Base-by-base conservation (phyloP, 2,888 invertebrate species). In the Caradrina clavipalpis region DNA sequence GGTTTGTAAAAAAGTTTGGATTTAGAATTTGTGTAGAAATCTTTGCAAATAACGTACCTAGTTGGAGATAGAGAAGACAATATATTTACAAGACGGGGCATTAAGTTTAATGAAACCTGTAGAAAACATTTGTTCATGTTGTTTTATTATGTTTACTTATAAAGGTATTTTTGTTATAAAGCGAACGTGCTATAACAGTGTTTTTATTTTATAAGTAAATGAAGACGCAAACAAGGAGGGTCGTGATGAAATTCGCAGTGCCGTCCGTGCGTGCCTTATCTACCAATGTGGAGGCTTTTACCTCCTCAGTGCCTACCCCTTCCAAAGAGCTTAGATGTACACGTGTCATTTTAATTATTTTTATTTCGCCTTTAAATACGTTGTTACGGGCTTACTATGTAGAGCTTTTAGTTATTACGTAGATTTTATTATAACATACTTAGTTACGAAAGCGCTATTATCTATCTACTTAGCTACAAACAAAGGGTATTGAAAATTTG, bases 261-360 rank as follows among this genome's bases (percentile, higher is more conserved):
- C 87, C 86, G 88, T 88, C 85, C 89, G 90, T 91, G 93, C 94
- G 94, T 95, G 95, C 92, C 94, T 95, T 95, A 95, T 95, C 95
- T 91, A 85, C 74, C 78, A 81, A 87, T 86, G 86, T 86, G 82
- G 83, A 89, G 87, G 87, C 87, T 91, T 88, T 82, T 86, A 87
- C 86, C 83, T 87, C 85, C 86, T 87, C 79, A 80, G 68, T 76
- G 74, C 69, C 85, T 86, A 84, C 88, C 86, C 86, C 85, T 84
- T 86, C 85, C 69, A 76, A 73, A 64, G 73, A 73, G 67, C 82
- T 85, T 80, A 73, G 76, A 82, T 78, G 59, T 69, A 68, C 71
- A 60, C 54, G 54, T 72, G 64, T 79, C 59, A 65, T 66, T 68
- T 64, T 65, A 69, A 74, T 77, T 64, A 75, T 80, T 80, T 79